Base-by-base conservation (phyloP, 2,113 vertebrate species). In the Alectura lathami region DNA sequence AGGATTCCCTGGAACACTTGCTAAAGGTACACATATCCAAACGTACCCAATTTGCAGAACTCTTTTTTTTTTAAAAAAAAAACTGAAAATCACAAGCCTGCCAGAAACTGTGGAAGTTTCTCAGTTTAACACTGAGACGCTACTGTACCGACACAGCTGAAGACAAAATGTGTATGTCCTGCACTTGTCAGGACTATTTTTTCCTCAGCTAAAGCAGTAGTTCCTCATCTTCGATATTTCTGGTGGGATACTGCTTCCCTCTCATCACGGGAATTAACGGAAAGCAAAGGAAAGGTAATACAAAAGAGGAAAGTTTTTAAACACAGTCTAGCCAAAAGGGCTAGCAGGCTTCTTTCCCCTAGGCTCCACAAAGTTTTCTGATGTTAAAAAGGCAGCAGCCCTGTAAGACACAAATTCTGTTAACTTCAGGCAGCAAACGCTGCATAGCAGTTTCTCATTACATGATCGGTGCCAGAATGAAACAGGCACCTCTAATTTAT, bases 161-260 rank as follows among this genome's bases (percentile, higher is more conserved):
- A 57, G 59, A 53, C 7, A 10, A 11, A 66, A 66, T 0, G 4
- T 0, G 1, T 1, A 9, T 0, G 1, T 1, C 7, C 9, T 54
- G 45, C 16, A 13, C 21, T 48, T 16, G 0, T 17, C 47, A 20
- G 11, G 22, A 29, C 38, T 79, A 43, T 20, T 43, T 34, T 34
- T 50, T 22, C 12, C 2, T 20, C 57, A 22, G 17, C 30, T 42
- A 32, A 1, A 57, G 21, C 68, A 27, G 23, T 27, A 62, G 8
- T 2, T 72, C 29, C 51, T 20, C 64, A 54, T 4, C 32, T n/a
- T 42, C 21, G 23, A 0, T 32, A 42, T 47, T 77, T 32, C 42
- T 14, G 38, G 34, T 1, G 32, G 42, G 54, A 54, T n/a, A 20
- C 5, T 53, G 51, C 51, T 86, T 70, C 73, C 22, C 26, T 24